Percentiles rank a stretch among this genome's conserved stretches.
Conservation (phyloP, 2,113 vertebrate species). For the Malurus melanocephalus region DNA sequence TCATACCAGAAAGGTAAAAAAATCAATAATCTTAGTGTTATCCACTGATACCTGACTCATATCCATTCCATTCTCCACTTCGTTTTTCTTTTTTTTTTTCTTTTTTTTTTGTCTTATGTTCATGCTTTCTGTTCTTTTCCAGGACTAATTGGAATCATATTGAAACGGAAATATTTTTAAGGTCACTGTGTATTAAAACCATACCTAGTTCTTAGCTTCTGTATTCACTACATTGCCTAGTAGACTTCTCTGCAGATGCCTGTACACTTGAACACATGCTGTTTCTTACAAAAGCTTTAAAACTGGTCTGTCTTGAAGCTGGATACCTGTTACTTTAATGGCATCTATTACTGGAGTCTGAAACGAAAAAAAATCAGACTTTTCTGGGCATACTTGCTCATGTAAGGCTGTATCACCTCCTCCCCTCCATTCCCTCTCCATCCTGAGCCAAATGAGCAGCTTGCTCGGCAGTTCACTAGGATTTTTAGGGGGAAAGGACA, state of each 20-base stretch:
- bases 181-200: not conserved
- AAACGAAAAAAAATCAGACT: not conserved
- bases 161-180: slow-evolving; percentile 8
- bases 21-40: not conserved
- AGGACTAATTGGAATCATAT: slow-evolving; percentile 11
- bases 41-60: not conserved
- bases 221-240: not conserved
- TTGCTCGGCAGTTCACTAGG: not conserved
- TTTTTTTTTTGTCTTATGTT: slow-evolving; percentile 34
- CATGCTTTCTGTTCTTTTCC: slow-evolving; percentile 17
- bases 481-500: not conserved
- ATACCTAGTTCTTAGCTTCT: not conserved
- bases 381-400: not conserved
- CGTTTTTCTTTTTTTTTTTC: not conserved
- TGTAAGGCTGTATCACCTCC: not conserved
- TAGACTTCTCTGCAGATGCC: not conserved
- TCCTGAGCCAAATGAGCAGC: not conserved
- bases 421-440: not conserved
- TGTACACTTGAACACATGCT: slow-evolving; percentile 59
- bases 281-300: not conserved
- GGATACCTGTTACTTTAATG: not conserved
- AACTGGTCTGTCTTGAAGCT: slow-evolving; percentile 15
- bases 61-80: not conserved
- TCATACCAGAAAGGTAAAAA: not conserved
- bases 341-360: not conserved